Evolutionary conservation across 2,888 invertebrate species (phyloP).

Genomic region (Mellilla xanthometata): DNA sequence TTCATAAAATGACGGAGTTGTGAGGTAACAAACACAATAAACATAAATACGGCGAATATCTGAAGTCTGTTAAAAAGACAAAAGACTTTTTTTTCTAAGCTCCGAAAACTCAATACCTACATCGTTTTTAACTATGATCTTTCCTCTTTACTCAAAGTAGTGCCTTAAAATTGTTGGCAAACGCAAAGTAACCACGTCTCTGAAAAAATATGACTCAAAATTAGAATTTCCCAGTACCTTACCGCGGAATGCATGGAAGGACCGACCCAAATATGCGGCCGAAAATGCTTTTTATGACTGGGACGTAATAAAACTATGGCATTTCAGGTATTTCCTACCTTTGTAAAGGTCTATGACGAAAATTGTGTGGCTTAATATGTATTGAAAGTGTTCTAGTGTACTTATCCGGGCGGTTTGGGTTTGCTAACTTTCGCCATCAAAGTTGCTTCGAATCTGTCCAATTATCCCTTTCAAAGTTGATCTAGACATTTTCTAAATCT

Average conservation of each 20-base stretch:
- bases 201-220: slow-evolving; percentile 35
- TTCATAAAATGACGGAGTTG: too few relatives aligned
- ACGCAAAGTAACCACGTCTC: slow-evolving; percentile 28
- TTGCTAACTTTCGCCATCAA: too few relatives aligned
- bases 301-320: slow-evolving; percentile 11
- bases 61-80: too few relatives aligned
- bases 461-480: too few relatives aligned
- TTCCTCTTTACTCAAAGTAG: slow-evolving; percentile 1
- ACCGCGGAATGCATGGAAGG: slow-evolving; percentile 13
- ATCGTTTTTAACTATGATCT: slow-evolving; percentile 5
- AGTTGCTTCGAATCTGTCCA: too few relatives aligned
- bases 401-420: too few relatives aligned
- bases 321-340: slow-evolving; percentile 6
- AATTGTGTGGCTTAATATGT: not conserved
- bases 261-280: slow-evolving; percentile 17
- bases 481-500: too few relatives aligned
- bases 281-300: slow-evolving; percentile 16
- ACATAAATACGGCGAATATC: too few relatives aligned
- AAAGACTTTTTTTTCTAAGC: too few relatives aligned
- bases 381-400: not conserved
- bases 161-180: slow-evolving; percentile 17
- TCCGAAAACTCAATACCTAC: not conserved
- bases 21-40: too few relatives aligned
- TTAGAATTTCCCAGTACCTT: slow-evolving; percentile 2
- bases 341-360: slow-evolving; percentile 5